A percentile compares a stretch with the other conserved stretches of the same genome.
phyloP scores from a whole-genome alignment of 2,113 vertebrate species.

The Abramis brama region DNA sequence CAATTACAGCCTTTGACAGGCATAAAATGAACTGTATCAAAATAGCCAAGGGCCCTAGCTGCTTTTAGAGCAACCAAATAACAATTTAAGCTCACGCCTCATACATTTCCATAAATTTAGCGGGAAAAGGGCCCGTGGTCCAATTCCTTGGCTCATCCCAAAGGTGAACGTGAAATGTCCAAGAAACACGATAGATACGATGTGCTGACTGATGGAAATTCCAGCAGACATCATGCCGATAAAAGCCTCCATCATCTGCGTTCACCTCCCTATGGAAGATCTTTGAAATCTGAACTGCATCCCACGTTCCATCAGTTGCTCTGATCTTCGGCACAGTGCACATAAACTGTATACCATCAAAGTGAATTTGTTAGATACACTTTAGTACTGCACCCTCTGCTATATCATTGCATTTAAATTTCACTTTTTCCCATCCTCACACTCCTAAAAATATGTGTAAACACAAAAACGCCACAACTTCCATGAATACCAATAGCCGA shows the following conservation, averaged over 20 bases:
- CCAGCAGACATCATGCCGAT: neutral
- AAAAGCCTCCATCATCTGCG: neutral
- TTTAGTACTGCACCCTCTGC: constrained; percentile 32
- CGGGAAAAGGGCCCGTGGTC: neutral
- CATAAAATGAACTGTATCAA: constrained; percentile 32
- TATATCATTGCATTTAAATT: constrained; percentile 31
- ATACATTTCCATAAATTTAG: constrained; percentile 26
- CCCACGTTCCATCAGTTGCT: neutral
- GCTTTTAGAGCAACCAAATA: constrained; percentile 27
- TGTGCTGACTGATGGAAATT: constrained; percentile 20
- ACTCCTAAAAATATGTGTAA: constrained; percentile 15
- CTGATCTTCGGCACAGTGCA: constrained; percentile 20
- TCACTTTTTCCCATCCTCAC: neutral
- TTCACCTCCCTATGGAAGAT: constrained; percentile 18
- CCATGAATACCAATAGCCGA: constrained; percentile 45
- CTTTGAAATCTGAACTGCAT: neutral
- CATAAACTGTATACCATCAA: constrained; percentile 35
- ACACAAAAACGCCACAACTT: constrained; percentile 7
- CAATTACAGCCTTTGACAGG: constrained; percentile 46
- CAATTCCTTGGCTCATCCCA: constrained; percentile 3
- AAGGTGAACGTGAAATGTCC: constrained; percentile 2
- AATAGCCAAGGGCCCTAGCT: constrained; percentile 11
- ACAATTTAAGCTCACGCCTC: constrained; percentile 38
- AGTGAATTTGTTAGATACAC: constrained; percentile 46
- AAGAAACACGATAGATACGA: neutral